Evolutionary conservation across 2,797 vertebrate genomes (phyloP).

Genomic region (Gadopsis marmoratus): DNA sequence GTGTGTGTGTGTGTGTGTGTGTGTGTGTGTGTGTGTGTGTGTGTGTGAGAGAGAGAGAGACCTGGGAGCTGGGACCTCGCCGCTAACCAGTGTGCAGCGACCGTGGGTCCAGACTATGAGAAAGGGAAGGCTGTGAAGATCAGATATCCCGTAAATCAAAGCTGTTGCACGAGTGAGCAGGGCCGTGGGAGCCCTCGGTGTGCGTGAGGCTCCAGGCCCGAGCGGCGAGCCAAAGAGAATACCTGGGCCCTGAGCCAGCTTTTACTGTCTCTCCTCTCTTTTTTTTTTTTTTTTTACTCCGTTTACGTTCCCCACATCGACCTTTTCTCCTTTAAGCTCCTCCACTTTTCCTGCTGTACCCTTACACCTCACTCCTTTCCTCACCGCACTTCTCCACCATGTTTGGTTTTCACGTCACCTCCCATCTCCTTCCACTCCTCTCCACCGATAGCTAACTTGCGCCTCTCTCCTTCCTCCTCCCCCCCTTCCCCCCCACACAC

Average conservation of each 20-base stretch:
- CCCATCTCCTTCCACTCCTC: not conserved
- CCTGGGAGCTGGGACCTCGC: constrained; percentile 14
- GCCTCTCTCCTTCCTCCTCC: not conserved
- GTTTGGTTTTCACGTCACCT: not conserved
- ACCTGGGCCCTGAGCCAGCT: constrained; percentile 39
- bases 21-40: not conserved
- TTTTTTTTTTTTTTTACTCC: not conserved
- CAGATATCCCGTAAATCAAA: constrained; percentile 72
- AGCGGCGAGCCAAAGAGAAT: constrained; percentile 24
- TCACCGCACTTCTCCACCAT: not conserved
- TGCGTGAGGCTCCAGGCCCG: constrained; percentile 14
- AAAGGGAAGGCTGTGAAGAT: constrained; percentile 51
- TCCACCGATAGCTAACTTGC: not conserved
- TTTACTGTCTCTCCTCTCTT: constrained; percentile 1
- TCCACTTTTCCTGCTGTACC: not conserved
- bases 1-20: constrained; percentile 19
- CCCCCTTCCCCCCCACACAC: not conserved
- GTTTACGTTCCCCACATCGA: constrained; percentile 13
- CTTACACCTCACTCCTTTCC: not conserved
- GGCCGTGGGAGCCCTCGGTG: constrained; percentile 33
- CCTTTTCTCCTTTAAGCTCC: constrained; percentile 5
- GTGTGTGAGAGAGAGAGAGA: too few relatives aligned
- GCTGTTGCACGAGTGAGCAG: constrained; percentile 30
- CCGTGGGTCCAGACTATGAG: constrained; percentile 13
- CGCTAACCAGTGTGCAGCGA: constrained; percentile 19